phyloP scores from a whole-genome alignment of 2,888 invertebrate genomes.

The Acanthoscelides obtectus region DNA sequence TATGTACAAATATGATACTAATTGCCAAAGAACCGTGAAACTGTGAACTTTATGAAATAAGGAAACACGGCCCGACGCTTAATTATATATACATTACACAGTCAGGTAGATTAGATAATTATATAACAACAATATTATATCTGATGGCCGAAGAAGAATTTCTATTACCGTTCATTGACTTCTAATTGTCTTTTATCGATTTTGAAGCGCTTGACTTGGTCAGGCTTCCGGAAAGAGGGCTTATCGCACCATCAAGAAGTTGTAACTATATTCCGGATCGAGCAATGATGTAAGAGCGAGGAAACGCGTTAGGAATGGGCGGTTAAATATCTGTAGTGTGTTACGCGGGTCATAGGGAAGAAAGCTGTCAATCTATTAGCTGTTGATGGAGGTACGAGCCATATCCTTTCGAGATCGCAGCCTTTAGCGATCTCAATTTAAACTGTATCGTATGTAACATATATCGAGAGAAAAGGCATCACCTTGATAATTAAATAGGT shows the following conservation, averaged over 20 bases:
- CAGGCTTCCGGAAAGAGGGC: background rate
- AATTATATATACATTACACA: background rate
- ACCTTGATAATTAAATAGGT: no score
- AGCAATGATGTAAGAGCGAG: no score
- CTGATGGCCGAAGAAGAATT: background rate
- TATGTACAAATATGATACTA: background rate
- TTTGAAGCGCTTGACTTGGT: background rate
- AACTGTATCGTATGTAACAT: no score
- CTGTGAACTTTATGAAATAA: background rate
- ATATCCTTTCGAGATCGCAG: no score
- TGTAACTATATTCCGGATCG: background rate
- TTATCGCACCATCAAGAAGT: background rate
- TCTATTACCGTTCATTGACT: background rate
- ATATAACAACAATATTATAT: background rate
- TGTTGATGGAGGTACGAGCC: no score
- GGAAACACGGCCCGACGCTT: background rate
- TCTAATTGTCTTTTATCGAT: background rate
- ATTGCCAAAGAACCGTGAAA: background rate
- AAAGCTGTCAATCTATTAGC: no score
- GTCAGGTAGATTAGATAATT: background rate
- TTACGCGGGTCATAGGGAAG: no score
- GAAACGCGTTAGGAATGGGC: no score
- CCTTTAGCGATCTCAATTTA: no score
- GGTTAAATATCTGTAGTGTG: no score
- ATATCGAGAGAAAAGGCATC: no score